These are phyloP conservation scores for Eublepharis macularius DNA, from an alignment of 2,113 vertebrate species.

Conservation along the genomic window DNA sequence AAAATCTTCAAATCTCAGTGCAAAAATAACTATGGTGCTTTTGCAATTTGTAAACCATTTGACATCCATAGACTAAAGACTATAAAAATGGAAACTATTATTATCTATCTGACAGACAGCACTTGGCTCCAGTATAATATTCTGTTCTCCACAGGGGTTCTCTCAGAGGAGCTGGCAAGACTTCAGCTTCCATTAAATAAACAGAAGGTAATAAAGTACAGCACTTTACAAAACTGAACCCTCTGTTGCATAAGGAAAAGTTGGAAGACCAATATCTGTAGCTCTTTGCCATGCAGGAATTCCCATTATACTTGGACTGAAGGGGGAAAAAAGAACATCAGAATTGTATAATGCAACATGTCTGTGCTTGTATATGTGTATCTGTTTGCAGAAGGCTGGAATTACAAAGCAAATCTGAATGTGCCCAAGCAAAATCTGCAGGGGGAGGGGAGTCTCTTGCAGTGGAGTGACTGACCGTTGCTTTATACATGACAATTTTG, in stretches of 20 bases:
- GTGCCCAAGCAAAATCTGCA: background rate
- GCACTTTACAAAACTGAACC: conserved; percentile 26
- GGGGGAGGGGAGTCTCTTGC: no score
- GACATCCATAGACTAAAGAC: conserved; percentile 52
- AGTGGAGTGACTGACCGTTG: background rate
- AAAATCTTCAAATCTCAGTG: conserved; percentile 40
- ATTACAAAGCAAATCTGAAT: background rate
- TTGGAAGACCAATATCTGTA: background rate
- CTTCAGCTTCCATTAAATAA: conserved; percentile 45
- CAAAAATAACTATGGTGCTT: conserved; percentile 33
- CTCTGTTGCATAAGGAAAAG: background rate
- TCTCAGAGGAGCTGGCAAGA: conserved; percentile 42
- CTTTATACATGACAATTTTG: background rate
- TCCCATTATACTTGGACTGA: background rate
- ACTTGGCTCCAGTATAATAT: conserved; percentile 36
- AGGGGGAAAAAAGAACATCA: conserved; percentile 35
- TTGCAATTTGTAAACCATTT: conserved; percentile 45
- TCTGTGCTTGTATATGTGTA: background rate
- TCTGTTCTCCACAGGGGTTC: conserved; percentile 41
- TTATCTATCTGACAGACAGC: conserved; percentile 51
- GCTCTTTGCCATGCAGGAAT: background rate
- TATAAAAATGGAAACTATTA: conserved; percentile 53
- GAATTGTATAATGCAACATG: conserved; percentile 3
- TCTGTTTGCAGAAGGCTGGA: background rate
- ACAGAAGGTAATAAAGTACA: conserved; percentile 34